Conservation (phyloP, 2,888 invertebrate species). For the Drosophila quasianomalipes region DNA sequence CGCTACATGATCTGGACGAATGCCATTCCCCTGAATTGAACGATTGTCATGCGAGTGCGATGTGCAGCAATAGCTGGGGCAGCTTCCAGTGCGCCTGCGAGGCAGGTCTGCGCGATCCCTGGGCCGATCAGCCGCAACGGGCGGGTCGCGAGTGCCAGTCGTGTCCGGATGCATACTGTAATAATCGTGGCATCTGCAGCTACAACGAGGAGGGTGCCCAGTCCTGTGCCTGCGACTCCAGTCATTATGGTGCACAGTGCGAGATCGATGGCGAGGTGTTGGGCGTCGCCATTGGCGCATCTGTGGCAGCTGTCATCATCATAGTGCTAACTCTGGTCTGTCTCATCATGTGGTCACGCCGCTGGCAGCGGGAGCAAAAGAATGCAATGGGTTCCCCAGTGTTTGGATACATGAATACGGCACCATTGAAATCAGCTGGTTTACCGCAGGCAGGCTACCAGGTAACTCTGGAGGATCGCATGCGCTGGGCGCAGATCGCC, state of each 20-base stretch:
- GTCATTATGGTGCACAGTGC: slow-evolving; percentile 94
- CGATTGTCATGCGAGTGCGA: slow-evolving; percentile 93
- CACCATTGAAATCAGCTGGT: slow-evolving; percentile 88
- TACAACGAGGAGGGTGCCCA: slow-evolving; percentile 88
- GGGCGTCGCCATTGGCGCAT: slow-evolving; percentile 95
- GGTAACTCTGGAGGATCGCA: slow-evolving; percentile 91
- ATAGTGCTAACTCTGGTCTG: slow-evolving; percentile 94
- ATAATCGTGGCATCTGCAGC: slow-evolving; percentile 93
- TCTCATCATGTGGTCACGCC: slow-evolving; percentile 96
- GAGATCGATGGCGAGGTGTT: slow-evolving; percentile 97
- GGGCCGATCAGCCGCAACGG: slow-evolving; percentile 88
- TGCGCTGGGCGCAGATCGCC: slow-evolving; percentile 95
- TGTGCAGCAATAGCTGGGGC: slow-evolving; percentile 93
- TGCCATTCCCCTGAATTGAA: slow-evolving; percentile 93
- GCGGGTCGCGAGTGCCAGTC: slow-evolving; percentile 92
- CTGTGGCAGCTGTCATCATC: slow-evolving; percentile 94
- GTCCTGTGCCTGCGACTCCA: slow-evolving; percentile 89
- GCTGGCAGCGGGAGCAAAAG: slow-evolving; percentile 96
- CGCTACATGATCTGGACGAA: slow-evolving; percentile 93
- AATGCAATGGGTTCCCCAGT: slow-evolving; percentile 92
- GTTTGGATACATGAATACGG: slow-evolving; percentile 93
- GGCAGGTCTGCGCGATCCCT: slow-evolving; percentile 91
- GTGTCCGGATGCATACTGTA: slow-evolving; percentile 92
- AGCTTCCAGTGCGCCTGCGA: slow-evolving; percentile 90
- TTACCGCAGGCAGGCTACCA: slow-evolving; percentile 91